A percentile compares a stretch with the other conserved stretches of the same genome.
phyloP scores from a whole-genome alignment of 2,113 vertebrate genomes.

The Ammospiza caudacuta region DNA sequence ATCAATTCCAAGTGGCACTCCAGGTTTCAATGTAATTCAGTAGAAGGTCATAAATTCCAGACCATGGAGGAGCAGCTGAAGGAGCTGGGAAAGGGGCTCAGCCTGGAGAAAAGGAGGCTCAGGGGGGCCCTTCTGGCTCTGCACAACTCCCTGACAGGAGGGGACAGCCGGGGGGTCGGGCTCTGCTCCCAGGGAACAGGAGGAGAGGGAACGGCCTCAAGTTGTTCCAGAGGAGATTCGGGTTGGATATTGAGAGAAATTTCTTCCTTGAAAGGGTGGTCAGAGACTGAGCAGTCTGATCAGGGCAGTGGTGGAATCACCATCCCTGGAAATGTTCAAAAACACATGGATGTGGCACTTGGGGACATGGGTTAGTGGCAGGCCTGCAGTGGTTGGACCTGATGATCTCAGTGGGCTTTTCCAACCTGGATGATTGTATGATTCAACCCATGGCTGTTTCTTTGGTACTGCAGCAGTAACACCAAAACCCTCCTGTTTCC shows the following conservation, averaged over 20 bases:
- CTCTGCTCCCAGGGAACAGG: neutral
- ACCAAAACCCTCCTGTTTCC: neutral
- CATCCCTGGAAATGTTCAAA: neutral
- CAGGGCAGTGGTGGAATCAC: neutral
- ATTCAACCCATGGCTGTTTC: neutral
- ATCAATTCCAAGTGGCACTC: neutral
- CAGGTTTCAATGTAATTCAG: neutral
- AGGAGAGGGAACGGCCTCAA: neutral
- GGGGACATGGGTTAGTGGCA: neutral
- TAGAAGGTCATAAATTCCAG: neutral
- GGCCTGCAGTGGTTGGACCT: neutral
- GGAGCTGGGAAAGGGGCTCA: neutral
- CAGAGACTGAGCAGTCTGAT: neutral
- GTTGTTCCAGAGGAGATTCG: rapidly evolving
- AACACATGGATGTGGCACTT: neutral
- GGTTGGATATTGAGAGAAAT: no score
- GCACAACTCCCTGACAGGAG: neutral
- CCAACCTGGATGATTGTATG: neutral
- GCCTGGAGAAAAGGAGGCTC: neutral
- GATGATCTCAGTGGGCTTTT: neutral
- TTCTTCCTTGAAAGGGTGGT: neutral
- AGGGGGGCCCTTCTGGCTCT: neutral
- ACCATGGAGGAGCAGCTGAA: neutral
- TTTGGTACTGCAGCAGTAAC: neutral
- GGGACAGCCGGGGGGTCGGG: rapidly evolving